Base-by-base conservation (phyloP, 2,888 invertebrate genomes). In the Arrhopalites spinosus region DNA sequence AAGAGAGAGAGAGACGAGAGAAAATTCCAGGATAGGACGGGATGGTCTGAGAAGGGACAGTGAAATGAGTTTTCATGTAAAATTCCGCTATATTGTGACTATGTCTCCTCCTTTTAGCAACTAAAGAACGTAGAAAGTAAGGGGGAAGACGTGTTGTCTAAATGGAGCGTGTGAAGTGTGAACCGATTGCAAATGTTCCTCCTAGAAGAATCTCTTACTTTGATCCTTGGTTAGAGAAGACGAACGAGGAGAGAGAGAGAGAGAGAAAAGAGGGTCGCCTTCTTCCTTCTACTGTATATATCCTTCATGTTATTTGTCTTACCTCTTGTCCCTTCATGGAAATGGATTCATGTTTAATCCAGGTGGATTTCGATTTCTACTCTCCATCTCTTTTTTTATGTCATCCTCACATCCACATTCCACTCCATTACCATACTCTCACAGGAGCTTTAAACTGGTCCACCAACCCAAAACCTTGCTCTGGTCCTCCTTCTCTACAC, bases 161-260 rank as follows among this genome's bases (percentile, higher is more conserved):
- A 74, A 74, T 74, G 74, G 68, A 67, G 68, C 61, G 74, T 59
- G 59, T 74, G 61, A 68, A 68, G 68, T 74, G 74, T 74, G 74
- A 74, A 74, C 68, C 59, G 74, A 68, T 74, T 67, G 69, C 68
- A 69, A 74, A 67, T 74, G 74, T 59, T 74, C 72, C 27, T 47
- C 25, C 63, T 72, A 36, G 59, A 25, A 50, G 25, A 45, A 59
- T 72, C 63, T 63, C 63, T 72, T 47, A 72, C 72, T 72, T 72
- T 72, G 72, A 72, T 72, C 63, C 72, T 72, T 50, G 17, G 17
- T 53, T 36, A 29, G 67, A 45, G 23, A n/a, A 15, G 25, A 59
- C 23, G 59, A 59, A 17, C 53, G 23, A n/a, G 53, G 15, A 45
- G 23, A 45, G 23, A 1, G 45, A 66, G 25, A 66, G 8, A 17